Conservation (phyloP, 64 coral and sea anemone genomes). For the Cladopsammia gracilis region DNA sequence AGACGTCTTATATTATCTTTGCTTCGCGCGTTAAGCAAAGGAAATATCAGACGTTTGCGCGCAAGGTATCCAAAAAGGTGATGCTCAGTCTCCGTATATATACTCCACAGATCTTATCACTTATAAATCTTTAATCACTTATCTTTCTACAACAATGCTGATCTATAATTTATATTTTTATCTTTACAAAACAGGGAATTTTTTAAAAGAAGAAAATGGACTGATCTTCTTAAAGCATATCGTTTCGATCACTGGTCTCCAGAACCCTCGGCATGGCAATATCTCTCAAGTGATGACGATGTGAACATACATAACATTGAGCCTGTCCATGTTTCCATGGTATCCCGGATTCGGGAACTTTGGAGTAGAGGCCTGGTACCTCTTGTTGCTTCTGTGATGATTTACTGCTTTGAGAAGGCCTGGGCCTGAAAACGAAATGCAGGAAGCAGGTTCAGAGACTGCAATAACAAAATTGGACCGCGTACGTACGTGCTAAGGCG, state of each 20-base stretch:
- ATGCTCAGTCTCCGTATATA: no score
- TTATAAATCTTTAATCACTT: no score
- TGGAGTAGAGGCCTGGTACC: neutral
- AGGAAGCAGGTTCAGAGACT: no score
- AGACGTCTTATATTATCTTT: no score
- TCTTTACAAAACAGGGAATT: neutral
- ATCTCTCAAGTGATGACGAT: neutral
- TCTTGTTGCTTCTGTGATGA: neutral
- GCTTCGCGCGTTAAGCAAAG: no score
- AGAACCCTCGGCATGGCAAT: neutral
- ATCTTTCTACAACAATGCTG: no score
- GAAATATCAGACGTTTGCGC: no score
- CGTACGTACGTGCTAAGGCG: no score
- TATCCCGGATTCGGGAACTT: neutral
- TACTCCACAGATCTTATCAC: no score
- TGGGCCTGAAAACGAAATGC: neutral
- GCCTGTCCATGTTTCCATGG: neutral
- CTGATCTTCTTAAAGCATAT: neutral
- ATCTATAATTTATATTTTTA: no score
- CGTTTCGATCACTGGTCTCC: neutral
- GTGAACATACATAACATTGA: neutral
- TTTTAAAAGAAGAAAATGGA: neutral
- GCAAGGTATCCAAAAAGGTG: no score
- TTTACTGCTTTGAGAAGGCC: neutral
- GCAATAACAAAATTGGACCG: no score